Base-by-base conservation (phyloP, 2,113 vertebrate species). In the Illadopsis cleaveri region DNA sequence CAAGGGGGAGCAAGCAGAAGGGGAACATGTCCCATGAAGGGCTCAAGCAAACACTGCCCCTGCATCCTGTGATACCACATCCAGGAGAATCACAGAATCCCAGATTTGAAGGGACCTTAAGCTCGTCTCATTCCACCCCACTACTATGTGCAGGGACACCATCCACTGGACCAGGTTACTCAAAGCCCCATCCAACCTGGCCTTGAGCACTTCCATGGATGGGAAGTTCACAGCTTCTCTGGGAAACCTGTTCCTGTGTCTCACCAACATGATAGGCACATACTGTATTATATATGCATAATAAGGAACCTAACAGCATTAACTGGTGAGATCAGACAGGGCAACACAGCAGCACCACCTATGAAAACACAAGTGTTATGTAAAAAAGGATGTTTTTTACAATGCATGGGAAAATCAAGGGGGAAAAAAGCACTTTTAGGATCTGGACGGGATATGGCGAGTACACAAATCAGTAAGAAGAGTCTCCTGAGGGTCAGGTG, bases 391-490 rank as follows among this genome's bases (percentile, higher is more conserved):
- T 17, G 23, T 0, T 47, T 85, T 57, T 66, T 11, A 30, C 33
- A 78, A 57, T 8, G 42, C 8, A 0, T 1, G 12, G 22, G 12
- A 21, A 35, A 90, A 71, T 57, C 10, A 25, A 48, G 42, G 54
- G 35, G 12, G 10, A 20, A 14, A 45, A 62, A 61, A 8, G 5
- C 27, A 15, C 25, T 35, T 69, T 57, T 13, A 48, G 66, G 38
- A 48, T 17, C 19, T 45, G 11, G 30, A 50, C 12, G 42, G 10
- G 9, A 6, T 6, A 2, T 11, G 28, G 19, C 0, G 0, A 60
- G 69, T 10, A 17, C 66, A 69, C 23, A 64, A 24, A 48, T 7
- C 25, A 27, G 23, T 27, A 75, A 57, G 18, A 70, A 20, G 48
- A 82, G 38, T 30, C 54, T 68, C 20, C 35, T 31, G 56, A 72